These are phyloP conservation scores for Falco concolor DNA, from an alignment of 2,797 vertebrate genomes.

Conservation along the genomic window DNA sequence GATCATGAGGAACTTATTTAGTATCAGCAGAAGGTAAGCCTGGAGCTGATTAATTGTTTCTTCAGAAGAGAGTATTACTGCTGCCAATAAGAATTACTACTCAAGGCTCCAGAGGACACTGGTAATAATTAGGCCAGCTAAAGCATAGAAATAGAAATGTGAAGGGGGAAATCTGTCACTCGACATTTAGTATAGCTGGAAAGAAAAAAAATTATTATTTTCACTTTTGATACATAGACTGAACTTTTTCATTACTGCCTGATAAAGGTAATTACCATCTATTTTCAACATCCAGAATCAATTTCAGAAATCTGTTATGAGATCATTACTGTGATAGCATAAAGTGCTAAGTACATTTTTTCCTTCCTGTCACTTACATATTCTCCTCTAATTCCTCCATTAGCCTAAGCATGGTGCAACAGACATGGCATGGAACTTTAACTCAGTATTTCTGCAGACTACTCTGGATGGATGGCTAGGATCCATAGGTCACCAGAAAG, in stretches of 20 bases:
- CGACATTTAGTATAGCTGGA: neutral
- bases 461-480: neutral
- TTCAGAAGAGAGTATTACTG: neutral
- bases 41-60: conserved; percentile 3
- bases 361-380: neutral
- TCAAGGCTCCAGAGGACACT: neutral
- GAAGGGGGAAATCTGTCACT: neutral
- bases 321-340: neutral
- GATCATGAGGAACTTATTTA: neutral
- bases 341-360: neutral
- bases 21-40: neutral
- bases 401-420: neutral
- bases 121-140: conserved; percentile 4
- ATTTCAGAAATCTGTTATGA: neutral
- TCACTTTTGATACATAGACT: neutral
- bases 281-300: neutral
- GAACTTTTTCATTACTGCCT: neutral
- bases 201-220: neutral
- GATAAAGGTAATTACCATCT: neutral
- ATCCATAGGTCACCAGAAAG: neutral
- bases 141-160: neutral
- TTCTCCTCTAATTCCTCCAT: neutral
- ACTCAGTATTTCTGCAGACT: neutral
- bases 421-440: neutral
- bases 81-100: conserved; percentile 13